These are phyloP conservation scores for Rotaria sp. DNA, from an alignment of 2,888 invertebrate genomes.

Conservation along the genomic window DNA sequence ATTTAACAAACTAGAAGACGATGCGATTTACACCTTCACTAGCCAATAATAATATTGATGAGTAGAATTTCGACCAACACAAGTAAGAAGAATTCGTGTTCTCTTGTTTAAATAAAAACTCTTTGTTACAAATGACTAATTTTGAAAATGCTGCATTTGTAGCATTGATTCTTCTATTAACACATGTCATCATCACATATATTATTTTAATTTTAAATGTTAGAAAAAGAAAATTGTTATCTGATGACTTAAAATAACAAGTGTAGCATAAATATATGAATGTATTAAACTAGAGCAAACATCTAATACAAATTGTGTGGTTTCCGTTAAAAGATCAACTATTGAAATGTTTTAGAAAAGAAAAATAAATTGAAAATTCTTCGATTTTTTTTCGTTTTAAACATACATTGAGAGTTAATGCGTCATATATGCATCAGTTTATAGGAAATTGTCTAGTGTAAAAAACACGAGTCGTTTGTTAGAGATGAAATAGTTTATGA, in stretches of 20 bases:
- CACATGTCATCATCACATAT: constrained; percentile 89
- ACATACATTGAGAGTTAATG: constrained; percentile 84
- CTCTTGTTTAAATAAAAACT: no score
- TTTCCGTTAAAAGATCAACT: neutral
- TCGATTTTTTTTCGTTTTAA: constrained; percentile 62
- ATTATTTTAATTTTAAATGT: constrained; percentile 90
- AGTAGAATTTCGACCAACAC: constrained; percentile 84
- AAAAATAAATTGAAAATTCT: no score
- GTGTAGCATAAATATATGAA: no score
- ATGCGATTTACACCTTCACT: constrained; percentile 68
- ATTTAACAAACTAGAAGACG: constrained; percentile 98
- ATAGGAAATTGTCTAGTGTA: constrained; percentile 79
- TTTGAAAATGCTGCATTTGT: constrained; percentile 99
- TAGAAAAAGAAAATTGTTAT: neutral
- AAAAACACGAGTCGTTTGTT: constrained; percentile 82
- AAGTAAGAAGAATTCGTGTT: constrained; percentile 49
- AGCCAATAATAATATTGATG: constrained; percentile 80
- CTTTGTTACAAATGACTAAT: constrained; percentile 79
- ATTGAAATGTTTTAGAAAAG: no score
- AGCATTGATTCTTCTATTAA: constrained; percentile 90
- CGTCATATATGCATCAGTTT: constrained; percentile 84
- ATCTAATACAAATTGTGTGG: neutral
- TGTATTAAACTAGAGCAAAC: neutral
- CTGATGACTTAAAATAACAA: no score
- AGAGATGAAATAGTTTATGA: constrained; percentile 82